Base-by-base conservation (phyloP, 2,888 invertebrate species). In the Meteorus cinctellus region DNA sequence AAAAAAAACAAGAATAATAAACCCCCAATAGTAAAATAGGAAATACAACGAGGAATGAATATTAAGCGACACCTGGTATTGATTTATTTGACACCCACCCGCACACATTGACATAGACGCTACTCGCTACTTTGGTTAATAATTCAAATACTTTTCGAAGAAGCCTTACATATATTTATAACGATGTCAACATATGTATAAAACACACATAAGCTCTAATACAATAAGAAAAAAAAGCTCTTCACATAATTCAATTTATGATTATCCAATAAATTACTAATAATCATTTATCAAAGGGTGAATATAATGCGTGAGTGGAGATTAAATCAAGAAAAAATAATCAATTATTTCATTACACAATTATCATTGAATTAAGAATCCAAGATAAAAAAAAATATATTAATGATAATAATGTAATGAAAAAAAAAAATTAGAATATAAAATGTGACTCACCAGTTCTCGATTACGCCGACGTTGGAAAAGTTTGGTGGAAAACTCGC, bases 401-500 rank as follows among this genome's bases (percentile, higher is more conserved):
- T 75, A 76, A 78, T 79, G 5, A 69, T 31, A 69, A 59, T 27
- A 41, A 71, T 71, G n/a, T 1, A 41, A 41, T 41, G 8, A 12
- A 12, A 41, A 41, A 41, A 41, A 2, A 12, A 41, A 24, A 24
- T 24, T 2, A 41, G 6, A 41, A 41, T 2, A 19, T 3, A 59
- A 31, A 62, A 68, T 68, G 24, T 5, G 51, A 88, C 89, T 89
- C 81, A 89, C 89, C 89, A 88, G 82, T 87, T 88, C 82, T 88
- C 89, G 79, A 89, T 84, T 79, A 88, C 86, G 84, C 88, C 86
- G 84, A 89, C 87, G 87, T 87, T 89, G 76, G 86, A 83, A 81
- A 89, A 89, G 84, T 86, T 88, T 75, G 86, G 87, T 72, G 88
- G 87, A 82, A 88, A 88, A 83, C 88, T 84, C 81, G 84, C 88